These are phyloP conservation scores for Nymphalis io DNA, from an alignment of 1,140 invertebrate species.

Conservation along the genomic window DNA sequence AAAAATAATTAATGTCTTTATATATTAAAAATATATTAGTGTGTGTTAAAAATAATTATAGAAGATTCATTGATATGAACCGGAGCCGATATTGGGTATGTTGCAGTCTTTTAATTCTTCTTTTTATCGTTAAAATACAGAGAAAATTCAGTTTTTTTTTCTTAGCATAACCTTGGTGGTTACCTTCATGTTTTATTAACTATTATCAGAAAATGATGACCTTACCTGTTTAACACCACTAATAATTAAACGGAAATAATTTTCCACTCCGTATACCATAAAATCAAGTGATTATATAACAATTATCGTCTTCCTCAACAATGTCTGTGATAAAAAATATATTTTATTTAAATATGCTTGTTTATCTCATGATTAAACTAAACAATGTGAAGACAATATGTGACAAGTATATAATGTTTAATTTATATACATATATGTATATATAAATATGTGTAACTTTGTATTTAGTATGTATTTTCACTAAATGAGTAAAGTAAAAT, in stretches of 20 bases:
- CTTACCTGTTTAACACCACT: background rate
- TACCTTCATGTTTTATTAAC: background rate
- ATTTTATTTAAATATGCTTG: no score
- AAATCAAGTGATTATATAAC: background rate
- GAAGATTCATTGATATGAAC: constrained; percentile 46
- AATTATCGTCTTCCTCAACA: no score
- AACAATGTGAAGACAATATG: no score
- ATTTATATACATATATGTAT: no score
- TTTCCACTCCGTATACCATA: background rate
- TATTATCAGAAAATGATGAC: background rate
- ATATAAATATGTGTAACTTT: no score
- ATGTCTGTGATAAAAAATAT: no score
- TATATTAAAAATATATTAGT: constrained; percentile 60
- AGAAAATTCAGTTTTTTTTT: no score
- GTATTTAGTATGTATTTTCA: no score
- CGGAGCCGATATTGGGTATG: constrained; percentile 54
- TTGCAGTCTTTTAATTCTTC: constrained; percentile 43
- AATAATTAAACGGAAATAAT: background rate
- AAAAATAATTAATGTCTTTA: constrained; percentile 55
- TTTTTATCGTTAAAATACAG: no score
- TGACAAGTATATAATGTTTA: no score
- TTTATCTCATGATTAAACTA: no score
- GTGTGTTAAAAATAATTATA: constrained; percentile 52
- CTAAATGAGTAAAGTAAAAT: no score
- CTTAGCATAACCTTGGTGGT: background rate